Conservation (phyloP, 2,797 vertebrate species). For the Phoxinus dragarum region DNA sequence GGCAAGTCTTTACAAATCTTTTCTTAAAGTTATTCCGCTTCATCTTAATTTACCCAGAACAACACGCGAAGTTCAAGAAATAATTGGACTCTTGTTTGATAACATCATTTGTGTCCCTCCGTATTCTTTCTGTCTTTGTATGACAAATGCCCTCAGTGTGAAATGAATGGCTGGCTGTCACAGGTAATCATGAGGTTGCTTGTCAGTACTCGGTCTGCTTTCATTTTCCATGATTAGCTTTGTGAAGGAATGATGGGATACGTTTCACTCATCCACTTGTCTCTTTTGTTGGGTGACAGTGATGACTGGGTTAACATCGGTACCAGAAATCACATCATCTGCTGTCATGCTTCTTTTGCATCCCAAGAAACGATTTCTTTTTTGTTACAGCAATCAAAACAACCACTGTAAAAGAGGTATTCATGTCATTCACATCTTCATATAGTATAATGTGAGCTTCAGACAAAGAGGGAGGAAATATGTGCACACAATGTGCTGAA, state of each 20-base stretch:
- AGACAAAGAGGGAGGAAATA: not conserved
- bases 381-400: slow-evolving; percentile 26
- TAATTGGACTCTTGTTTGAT: slow-evolving; percentile 56
- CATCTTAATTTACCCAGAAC: slow-evolving; percentile 43
- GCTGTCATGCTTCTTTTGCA: slow-evolving; percentile 42
- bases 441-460: not conserved
- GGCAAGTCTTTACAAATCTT: slow-evolving; percentile 39
- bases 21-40: slow-evolving; percentile 30
- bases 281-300: slow-evolving; percentile 54
- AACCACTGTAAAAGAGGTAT: slow-evolving; percentile 11
- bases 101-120: slow-evolving; percentile 53
- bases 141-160: slow-evolving; percentile 76
- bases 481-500: not conserved
- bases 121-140: slow-evolving; percentile 59
- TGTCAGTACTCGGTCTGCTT: slow-evolving; percentile 75
- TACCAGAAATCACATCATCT: slow-evolving; percentile 45
- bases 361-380: slow-evolving; percentile 41
- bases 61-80: slow-evolving; percentile 41
- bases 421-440: slow-evolving; percentile 8
- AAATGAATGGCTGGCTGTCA: slow-evolving; percentile 80
- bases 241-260: slow-evolving; percentile 71
- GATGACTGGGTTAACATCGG: slow-evolving; percentile 51
- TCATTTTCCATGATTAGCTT: slow-evolving; percentile 81
- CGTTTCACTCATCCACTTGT: slow-evolving; percentile 48
- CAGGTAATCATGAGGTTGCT: slow-evolving; percentile 81